Evolutionary conservation across 2,888 invertebrate species (phyloP).

Genomic region (Syritta pipiens): DNA sequence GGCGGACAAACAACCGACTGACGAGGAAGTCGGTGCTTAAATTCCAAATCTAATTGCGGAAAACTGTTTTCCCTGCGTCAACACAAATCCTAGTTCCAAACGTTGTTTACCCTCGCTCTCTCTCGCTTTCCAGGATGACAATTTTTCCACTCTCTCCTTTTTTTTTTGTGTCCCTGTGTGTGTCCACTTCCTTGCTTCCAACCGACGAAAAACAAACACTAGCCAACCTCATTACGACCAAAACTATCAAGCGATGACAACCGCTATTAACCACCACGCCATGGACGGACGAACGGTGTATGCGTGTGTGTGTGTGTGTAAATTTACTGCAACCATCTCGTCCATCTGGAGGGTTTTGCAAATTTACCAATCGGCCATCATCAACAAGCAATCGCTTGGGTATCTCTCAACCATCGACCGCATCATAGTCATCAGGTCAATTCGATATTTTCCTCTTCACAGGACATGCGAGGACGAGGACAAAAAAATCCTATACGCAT

Average conservation of each 20-base stretch:
- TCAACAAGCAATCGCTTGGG: slow-evolving; percentile 54
- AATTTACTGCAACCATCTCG: slow-evolving; percentile 33
- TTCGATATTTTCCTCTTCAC: slow-evolving; percentile 48
- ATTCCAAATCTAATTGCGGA: slow-evolving; percentile 55
- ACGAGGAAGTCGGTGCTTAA: slow-evolving; percentile 28
- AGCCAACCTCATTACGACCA: slow-evolving; percentile 59
- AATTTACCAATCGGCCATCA: slow-evolving; percentile 67
- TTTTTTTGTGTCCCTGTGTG: slow-evolving; percentile 10
- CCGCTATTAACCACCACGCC: slow-evolving; percentile 56
- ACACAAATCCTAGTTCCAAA: slow-evolving; percentile 31
- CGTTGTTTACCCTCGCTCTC: slow-evolving; percentile 5
- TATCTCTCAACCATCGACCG: slow-evolving; percentile 3
- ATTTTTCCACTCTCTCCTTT: not conserved
- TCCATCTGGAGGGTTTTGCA: slow-evolving; percentile 62
- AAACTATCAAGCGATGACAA: slow-evolving; percentile 61
- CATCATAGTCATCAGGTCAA: slow-evolving; percentile 19
- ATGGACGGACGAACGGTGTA: slow-evolving; percentile 59
- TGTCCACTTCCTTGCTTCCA: slow-evolving; percentile 18
- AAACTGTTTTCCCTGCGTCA: slow-evolving; percentile 48
- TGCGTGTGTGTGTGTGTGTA: no score
- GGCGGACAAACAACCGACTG: not conserved
- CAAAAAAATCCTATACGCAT: slow-evolving; percentile 36
- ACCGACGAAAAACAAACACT: slow-evolving; percentile 40
- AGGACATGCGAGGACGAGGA: slow-evolving; percentile 36
- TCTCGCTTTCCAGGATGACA: not conserved